A percentile compares a stretch with the other conserved stretches of the same genome.
phyloP scores from a whole-genome alignment of 2,888 invertebrate species.

The Hermodice carunculata region DNA sequence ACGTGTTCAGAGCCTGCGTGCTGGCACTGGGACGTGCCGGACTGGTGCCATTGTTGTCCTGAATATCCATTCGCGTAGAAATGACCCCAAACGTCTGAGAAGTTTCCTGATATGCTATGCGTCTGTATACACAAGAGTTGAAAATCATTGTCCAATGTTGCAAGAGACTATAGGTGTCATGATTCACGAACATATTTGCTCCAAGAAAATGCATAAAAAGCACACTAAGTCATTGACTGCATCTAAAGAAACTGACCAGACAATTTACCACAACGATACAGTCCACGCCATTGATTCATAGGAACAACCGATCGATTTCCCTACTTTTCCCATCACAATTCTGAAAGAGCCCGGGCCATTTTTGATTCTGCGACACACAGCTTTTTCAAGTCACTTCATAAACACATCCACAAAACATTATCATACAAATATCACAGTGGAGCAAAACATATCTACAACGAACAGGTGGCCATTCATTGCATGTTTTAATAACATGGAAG shows the following conservation, averaged over 20 bases:
- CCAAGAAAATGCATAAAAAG: not conserved
- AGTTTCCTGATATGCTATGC: conserved; percentile 91
- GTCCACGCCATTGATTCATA: too few relatives aligned
- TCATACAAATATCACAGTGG: too few relatives aligned
- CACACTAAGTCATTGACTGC: not conserved
- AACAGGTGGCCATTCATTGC: too few relatives aligned
- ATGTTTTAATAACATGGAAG: too few relatives aligned
- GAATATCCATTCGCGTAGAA: conserved; percentile 88
- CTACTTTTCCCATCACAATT: too few relatives aligned
- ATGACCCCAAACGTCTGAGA: conserved; percentile 91
- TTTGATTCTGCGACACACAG: too few relatives aligned
- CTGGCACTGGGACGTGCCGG: conserved; percentile 82
- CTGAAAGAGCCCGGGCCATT: too few relatives aligned
- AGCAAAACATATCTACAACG: too few relatives aligned
- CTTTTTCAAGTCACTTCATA: too few relatives aligned
- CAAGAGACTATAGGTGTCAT: not conserved
- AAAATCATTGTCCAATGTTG: not conserved
- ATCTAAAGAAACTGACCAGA: not conserved
- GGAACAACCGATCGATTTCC: too few relatives aligned
- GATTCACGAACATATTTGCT: not conserved
- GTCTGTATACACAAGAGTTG: conserved; percentile 69
- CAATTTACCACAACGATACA: not conserved
- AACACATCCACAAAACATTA: too few relatives aligned
- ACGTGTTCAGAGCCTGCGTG: conserved; percentile 73
- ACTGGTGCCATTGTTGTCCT: conserved; percentile 69